A percentile compares a stretch with the other conserved stretches of the same genome.
Evolutionary conservation across 2,888 invertebrate species (phyloP).

Genomic region (Cybosia mesomella): DNA sequence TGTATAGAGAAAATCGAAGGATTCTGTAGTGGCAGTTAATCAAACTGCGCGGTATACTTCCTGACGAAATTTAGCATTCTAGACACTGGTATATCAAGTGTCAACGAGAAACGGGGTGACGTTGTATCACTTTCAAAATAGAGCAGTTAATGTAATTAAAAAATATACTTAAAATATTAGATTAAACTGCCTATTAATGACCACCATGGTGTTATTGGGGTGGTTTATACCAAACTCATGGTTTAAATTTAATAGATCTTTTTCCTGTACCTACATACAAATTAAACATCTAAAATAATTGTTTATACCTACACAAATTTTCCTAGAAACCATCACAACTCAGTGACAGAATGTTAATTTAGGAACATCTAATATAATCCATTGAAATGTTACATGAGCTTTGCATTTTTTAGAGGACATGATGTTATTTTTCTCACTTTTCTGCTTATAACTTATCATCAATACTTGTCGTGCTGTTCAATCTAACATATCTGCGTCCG

Average conservation of each 20-base stretch:
- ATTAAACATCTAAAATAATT: not conserved
- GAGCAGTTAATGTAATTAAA: not conserved
- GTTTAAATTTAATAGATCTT: no score
- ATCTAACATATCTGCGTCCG: no score
- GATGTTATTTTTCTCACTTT: no score
- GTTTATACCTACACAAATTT: no score
- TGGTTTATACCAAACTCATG: not conserved
- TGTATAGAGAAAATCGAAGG: conserved; percentile 63
- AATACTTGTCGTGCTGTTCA: no score
- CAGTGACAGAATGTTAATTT: not conserved
- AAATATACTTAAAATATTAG: not conserved
- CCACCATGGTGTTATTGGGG: no score
- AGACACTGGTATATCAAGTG: conserved; percentile 17
- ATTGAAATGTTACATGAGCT: no score
- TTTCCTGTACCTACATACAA: not conserved
- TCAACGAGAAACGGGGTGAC: not conserved
- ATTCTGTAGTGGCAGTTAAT: conserved; percentile 65
- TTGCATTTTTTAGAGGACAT: no score
- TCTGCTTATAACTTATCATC: no score
- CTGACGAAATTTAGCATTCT: conserved; percentile 30
- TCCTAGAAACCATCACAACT: not conserved
- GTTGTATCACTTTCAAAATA: not conserved
- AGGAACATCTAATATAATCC: no score
- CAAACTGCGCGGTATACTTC: conserved; percentile 58
- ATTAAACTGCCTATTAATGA: not conserved